phyloP scores from a whole-genome alignment of 2,888 invertebrate genomes.

The Trichopoda pennipes region DNA sequence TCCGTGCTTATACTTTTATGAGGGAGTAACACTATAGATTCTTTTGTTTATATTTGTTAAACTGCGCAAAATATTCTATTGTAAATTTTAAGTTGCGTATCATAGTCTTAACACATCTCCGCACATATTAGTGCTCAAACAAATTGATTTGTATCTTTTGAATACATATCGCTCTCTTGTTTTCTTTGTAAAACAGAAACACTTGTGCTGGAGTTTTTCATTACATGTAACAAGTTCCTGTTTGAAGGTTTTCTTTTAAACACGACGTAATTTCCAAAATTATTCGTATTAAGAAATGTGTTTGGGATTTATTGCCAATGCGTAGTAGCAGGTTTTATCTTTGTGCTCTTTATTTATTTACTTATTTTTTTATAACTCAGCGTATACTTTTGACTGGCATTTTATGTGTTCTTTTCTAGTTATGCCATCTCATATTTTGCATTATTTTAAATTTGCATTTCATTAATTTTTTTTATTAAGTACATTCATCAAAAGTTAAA shows the following conservation, averaged over 20 bases:
- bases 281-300: not conserved
- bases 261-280: slow-evolving; percentile 54
- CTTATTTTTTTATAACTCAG: not conserved
- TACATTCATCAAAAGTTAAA: no score
- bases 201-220: not conserved
- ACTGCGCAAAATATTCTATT: slow-evolving; percentile 55
- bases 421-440: not conserved
- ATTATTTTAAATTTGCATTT: no score
- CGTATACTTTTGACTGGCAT: no score
- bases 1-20: slow-evolving; percentile 20
- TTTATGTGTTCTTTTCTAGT: not conserved
- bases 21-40: not conserved
- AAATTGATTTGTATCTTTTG: no score
- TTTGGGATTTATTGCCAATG: slow-evolving; percentile 20
- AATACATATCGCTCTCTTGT: not conserved
- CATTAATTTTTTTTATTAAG: no score
- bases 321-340: slow-evolving; percentile 26
- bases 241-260: slow-evolving; percentile 2
- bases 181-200: not conserved
- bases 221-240: slow-evolving; percentile 43
- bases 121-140: not conserved
- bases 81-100: slow-evolving; percentile 51
- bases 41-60: not conserved
- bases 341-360: not conserved
- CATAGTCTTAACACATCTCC: slow-evolving; percentile 56